phyloP scores from a whole-genome alignment of 2,113 vertebrate genomes.

The Fukomys damarensis region DNA sequence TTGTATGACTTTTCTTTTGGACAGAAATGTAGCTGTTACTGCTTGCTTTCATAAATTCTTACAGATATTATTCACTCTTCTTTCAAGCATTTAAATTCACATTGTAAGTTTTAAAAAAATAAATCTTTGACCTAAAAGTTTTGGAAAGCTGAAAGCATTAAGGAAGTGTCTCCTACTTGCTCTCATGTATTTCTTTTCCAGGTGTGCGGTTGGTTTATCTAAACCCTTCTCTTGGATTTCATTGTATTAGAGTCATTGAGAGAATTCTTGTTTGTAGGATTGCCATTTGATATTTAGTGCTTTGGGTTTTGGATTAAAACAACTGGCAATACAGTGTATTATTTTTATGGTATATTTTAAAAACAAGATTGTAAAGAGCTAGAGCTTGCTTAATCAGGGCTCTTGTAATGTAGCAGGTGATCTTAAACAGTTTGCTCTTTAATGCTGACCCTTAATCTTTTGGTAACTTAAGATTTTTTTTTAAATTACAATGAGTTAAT shows the following conservation, averaged over 20 bases:
- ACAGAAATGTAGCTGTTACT: constrained; percentile 35
- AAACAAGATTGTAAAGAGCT: constrained; percentile 44
- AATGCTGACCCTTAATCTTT: constrained; percentile 76
- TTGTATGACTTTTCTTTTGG: constrained; percentile 29
- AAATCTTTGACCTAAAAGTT: constrained; percentile 21
- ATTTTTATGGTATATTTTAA: constrained; percentile 54
- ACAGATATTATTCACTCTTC: constrained; percentile 17
- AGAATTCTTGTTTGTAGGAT: constrained; percentile 58
- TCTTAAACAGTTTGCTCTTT: constrained; percentile 49
- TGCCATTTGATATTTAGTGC: constrained; percentile 14
- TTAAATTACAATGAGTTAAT: constrained; percentile 66
- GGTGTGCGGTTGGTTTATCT: neutral
- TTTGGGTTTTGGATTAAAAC: constrained; percentile 55
- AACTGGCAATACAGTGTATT: constrained; percentile 34
- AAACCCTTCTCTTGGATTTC: constrained; percentile 35
- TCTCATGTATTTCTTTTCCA: constrained; percentile 22
- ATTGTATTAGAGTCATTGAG: constrained; percentile 43
- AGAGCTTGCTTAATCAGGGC: constrained; percentile 42
- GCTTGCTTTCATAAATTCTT: constrained; percentile 40
- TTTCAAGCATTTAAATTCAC: constrained; percentile 44
- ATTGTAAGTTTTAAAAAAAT: constrained; percentile 32
- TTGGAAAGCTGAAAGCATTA: constrained; percentile 58
- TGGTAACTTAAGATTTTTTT: constrained; percentile 64
- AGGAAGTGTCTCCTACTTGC: constrained; percentile 34
- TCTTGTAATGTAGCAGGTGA: constrained; percentile 30